Evolutionary conservation across 2,888 invertebrate genomes (phyloP), one percentile per base, ranked within the genome.

Genomic region (Conops quadrifasciatus): DNA sequence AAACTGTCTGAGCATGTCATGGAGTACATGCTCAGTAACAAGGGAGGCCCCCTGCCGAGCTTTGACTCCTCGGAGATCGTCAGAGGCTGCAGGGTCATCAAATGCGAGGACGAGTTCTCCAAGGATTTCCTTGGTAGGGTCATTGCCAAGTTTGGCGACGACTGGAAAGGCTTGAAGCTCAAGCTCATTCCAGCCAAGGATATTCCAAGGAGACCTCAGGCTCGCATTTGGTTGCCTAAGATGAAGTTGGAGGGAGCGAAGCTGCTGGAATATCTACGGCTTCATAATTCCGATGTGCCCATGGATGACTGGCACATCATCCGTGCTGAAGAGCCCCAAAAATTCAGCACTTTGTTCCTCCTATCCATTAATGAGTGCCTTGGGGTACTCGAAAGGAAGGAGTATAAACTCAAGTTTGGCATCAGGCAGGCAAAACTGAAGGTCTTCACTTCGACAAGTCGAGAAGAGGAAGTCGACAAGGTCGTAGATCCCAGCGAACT

Each of bases 171-270:
- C 13, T 28, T 60, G 16, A 60, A 28, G 28, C n/a, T 60, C 13
- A 26, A 60, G 21, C 60, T 60, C 2, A 60, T 60, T 19, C 60
- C 60, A 28, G 60, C 21, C n/a, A 13, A 15, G 28, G 60, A 60
- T 13, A 60, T 60, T 30, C 60, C 30, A 9, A 60, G 60, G 43
- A 26, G 30, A 43, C 30, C 60, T 43, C 43, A 28, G 30, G 60
- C 16, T 60, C 59, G 59, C 59, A 59, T 59, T 21, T 59, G 59
- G 19, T 7, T 59, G 16, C 59, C 59, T 13, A 59, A 59, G 7
- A 59, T 59, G 59, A 30, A 59, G 59, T 16, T 30, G 13, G n/a
- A 59, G 26, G 30, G 30, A 4, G 24, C 26, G 4, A 59, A 59
- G 16, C 16, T 30, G 4, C 24, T 59, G 5, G 7, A 59, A 21